phyloP scores from a whole-genome alignment of 2,888 invertebrate genomes.

The Synergus umbraculus region DNA sequence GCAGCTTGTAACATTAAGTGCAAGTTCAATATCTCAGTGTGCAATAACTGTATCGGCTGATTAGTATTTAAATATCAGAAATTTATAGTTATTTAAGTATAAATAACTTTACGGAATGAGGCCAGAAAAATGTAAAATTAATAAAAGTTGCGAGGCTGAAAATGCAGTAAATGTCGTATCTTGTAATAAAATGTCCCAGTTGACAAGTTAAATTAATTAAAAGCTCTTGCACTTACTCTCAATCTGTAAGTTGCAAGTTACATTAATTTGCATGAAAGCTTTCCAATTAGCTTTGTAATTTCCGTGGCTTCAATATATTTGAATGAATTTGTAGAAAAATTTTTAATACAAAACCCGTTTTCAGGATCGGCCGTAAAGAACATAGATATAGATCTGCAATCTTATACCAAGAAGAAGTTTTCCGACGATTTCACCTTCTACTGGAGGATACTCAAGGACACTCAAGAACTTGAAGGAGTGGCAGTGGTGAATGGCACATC shows the following conservation, averaged over 20 bases:
- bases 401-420: slow-evolving; percentile 85
- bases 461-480: slow-evolving; percentile 92
- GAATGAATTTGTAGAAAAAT: not conserved
- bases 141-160: no score
- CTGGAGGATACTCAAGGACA: slow-evolving; percentile 90
- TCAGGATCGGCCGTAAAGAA: slow-evolving; percentile 87
- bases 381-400: slow-evolving; percentile 84
- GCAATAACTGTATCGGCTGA: not conserved
- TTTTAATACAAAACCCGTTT: not conserved
- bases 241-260: not conserved
- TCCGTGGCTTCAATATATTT: not conserved
- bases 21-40: not conserved
- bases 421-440: slow-evolving; percentile 88
- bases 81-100: not conserved
- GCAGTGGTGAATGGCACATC: slow-evolving; percentile 93
- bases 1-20: not conserved
- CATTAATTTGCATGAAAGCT: not conserved
- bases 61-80: not conserved
- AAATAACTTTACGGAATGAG: not conserved
- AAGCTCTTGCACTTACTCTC: not conserved
- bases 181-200: not conserved
- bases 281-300: no score
- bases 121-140: not conserved
- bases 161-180: not conserved
- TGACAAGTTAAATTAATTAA: not conserved